Base-by-base conservation (phyloP, 1,140 invertebrate species). In the Drosophila lowei region DNA sequence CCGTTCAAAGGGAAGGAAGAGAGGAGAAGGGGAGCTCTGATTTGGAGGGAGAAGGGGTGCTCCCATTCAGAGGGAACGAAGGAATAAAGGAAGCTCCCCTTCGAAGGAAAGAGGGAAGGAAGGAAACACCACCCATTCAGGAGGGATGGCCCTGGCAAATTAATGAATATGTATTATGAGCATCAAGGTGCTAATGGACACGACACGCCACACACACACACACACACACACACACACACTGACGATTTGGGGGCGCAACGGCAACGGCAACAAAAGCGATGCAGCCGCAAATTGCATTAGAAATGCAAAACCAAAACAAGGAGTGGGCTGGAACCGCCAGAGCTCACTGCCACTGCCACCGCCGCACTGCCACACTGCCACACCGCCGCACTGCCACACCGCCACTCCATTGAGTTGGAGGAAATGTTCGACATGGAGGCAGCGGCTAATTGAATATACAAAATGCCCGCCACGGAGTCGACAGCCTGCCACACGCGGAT, bases 131-230 rank as follows among this genome's bases (percentile, higher is more conserved):
- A 41, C 15, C 28, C 54, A 13, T 21, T 48, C 18, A 9, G 15
- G 1, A 18, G 13, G 46, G 18, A 21, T 21, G 46, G 56, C 54
- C 46, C 76, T 55, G 44, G 61, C 72, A 38, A 76, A 83, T 88
- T 88, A 86, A 86, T 86, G 81, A 88, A 88, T 88, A 83, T 88
- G 83, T 83, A 86, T 88, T 88, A 86, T 88, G 78, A 68, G 65
- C 84, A 86, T 72, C 85, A 85, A 86, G 81, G 81, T 86, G 81
- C 85, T 86, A 86, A 86, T 86, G 83, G 81, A 88, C 83, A 86
- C 73, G 78, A 78, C 81, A 88, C 81, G 83, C 83, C 81, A 86
- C 83, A 85, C 77, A 77, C 78, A 77, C 81, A 86, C 81, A 25
- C 23, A 5, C 23, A 23, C 21, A 23, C 21, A 23, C 21, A 23